Evolutionary conservation across 2,113 vertebrate species (phyloP), one percentile per base, ranked within the genome.

Genomic region (Eonycteris spelaea): DNA sequence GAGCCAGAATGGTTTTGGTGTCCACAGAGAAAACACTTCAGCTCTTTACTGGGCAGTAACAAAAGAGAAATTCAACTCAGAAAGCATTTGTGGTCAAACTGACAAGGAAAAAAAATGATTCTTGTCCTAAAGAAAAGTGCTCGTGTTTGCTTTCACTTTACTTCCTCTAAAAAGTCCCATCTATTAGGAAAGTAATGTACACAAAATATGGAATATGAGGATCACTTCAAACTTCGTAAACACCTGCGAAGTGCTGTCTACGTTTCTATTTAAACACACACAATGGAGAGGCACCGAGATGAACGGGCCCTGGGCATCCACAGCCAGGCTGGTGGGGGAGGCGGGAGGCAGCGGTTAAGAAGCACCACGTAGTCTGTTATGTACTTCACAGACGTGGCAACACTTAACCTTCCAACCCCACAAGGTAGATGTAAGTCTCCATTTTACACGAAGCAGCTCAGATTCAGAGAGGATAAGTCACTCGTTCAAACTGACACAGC

Each of bases 331-430:
- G 21, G 53, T 28, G 68, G n/a, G 78, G 12, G 22, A 9, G 6
- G 11, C 18, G 0, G 7, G 12, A 2, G 45, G 30, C 30, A 19
- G 15, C 19, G 30, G 8, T 30, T 5, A 43, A 48, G 55, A 30
- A 18, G n/a, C 2, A 43, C 7, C 19, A 38, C 38, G 11, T 11
- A 14, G 12, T 35, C 48, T 57, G 2, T 9, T 6, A 26, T 43
- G 67, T 4, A 2, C 48, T 2, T 38, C 6, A 2, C 1, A 4
- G 4, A 26, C n/a, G 3, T 6, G 30, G 22, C 26, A 24, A 38
- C 30, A 43, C 26, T 33, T 22, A 7, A 38, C 30, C 51, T n/a
- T n/a, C 30, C 35, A 51, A n/a, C 15, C 30, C 24, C 5, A 5
- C 4, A 4, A 51, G 24, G 40, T 0, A 38, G 33, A 59, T 16